Conservation (phyloP, 2,797 vertebrate genomes). For the Trematomus bernacchii region DNA sequence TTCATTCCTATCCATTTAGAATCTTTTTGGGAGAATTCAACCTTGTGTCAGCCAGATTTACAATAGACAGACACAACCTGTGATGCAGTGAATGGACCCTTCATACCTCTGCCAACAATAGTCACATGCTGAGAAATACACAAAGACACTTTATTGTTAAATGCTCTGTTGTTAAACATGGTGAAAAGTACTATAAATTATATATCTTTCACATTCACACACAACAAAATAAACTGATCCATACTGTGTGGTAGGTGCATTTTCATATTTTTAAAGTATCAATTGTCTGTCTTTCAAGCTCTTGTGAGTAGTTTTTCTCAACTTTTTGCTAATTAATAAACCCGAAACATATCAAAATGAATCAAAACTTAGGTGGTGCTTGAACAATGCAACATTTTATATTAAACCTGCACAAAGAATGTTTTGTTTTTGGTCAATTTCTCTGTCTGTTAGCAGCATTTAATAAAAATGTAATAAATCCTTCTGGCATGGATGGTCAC, state of each 20-base stretch:
- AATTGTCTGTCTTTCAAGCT: neutral
- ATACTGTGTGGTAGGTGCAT: neutral
- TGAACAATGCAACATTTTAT: neutral
- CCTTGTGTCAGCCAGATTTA: neutral
- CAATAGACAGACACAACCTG: neutral
- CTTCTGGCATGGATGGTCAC: neutral
- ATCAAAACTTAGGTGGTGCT: neutral
- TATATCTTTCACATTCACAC: neutral
- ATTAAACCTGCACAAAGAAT: neutral
- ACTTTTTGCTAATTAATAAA: neutral
- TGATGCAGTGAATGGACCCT: neutral
- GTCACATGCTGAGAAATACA: neutral
- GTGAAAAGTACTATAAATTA: neutral
- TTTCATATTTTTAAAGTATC: neutral
- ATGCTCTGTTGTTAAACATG: neutral
- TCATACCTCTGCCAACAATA: neutral
- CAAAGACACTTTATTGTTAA: neutral
- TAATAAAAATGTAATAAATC: no score
- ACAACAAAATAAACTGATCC: neutral
- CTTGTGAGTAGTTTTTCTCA: neutral
- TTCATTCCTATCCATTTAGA: neutral
- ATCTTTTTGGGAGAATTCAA: conserved; percentile 5
- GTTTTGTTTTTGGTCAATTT: neutral
- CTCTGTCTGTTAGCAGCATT: no score
- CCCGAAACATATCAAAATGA: neutral